A percentile compares a stretch with the other conserved stretches of the same genome.
Conservation (phyloP, 2,113 vertebrate genomes). For the Rhinopithecus roxellana region DNA sequence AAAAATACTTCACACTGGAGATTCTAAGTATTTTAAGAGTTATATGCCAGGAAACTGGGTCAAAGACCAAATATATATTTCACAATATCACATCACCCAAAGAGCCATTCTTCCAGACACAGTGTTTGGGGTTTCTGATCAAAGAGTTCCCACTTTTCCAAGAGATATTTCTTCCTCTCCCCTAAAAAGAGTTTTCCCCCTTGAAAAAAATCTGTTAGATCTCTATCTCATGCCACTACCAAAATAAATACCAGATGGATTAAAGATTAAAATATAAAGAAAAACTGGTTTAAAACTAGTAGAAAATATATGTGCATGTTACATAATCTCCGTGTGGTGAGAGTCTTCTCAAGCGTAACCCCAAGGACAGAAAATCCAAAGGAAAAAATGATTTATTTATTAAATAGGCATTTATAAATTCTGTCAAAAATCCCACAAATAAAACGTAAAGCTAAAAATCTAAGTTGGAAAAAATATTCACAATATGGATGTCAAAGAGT, state of each 20-base stretch:
- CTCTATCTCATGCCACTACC: not conserved
- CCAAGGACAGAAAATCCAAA: slow-evolving; percentile 28
- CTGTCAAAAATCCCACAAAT: not conserved
- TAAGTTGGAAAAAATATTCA: slow-evolving; percentile 41
- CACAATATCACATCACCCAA: not conserved
- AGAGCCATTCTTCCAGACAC: not conserved
- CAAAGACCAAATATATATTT: not conserved
- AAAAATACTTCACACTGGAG: not conserved
- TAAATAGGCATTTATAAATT: slow-evolving; percentile 29
- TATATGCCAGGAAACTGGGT: not conserved
- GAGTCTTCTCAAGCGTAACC: not conserved
- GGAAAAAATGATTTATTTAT: not conserved
- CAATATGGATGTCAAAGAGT: not conserved
- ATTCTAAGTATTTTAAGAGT: not conserved
- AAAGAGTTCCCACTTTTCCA: not conserved
- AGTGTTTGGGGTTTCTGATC: not conserved
- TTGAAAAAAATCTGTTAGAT: slow-evolving; percentile 40
- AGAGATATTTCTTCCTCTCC: slow-evolving; percentile 28
- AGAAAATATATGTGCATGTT: slow-evolving; percentile 6
- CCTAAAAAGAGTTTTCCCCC: slow-evolving; percentile 2
- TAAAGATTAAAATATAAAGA: slow-evolving; percentile 62
- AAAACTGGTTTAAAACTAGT: slow-evolving; percentile 49
- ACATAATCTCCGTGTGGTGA: not conserved
- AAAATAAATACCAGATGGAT: slow-evolving; percentile 61
- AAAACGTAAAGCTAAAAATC: slow-evolving; percentile 19